A percentile compares a stretch with the other conserved stretches of the same genome.
Conservation (phyloP, 1,140 invertebrate species). For the Orius insidiosus region DNA sequence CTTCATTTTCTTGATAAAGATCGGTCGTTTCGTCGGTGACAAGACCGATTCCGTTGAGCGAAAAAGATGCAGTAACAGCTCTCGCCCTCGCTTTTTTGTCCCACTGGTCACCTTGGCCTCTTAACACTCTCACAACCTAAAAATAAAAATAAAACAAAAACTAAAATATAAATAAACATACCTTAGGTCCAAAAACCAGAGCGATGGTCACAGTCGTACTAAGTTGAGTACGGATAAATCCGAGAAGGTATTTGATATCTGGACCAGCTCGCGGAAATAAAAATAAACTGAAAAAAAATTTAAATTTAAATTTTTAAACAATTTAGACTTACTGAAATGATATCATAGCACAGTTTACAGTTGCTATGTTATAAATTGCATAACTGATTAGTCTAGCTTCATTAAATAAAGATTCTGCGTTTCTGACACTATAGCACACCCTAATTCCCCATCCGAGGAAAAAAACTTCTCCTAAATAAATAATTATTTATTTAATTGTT, state of each 20-base stretch:
- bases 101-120: slow-evolving; percentile 72
- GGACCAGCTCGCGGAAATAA: slow-evolving; percentile 70
- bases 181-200: slow-evolving; percentile 74
- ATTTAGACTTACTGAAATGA: slow-evolving; percentile 65
- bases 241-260: slow-evolving; percentile 73
- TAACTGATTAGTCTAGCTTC: slow-evolving; percentile 81
- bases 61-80: slow-evolving; percentile 67
- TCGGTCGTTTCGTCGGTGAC: slow-evolving; percentile 64
- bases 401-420: slow-evolving; percentile 81
- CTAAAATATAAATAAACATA: slow-evolving; percentile 28
- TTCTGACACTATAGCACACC: slow-evolving; percentile 77
- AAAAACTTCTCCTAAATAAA: slow-evolving; percentile 61
- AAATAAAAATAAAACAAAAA: neutral
- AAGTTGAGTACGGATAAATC: slow-evolving; percentile 69
- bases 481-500: neutral
- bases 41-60: slow-evolving; percentile 63
- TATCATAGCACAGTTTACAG: slow-evolving; percentile 78
- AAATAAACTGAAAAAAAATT: slow-evolving; percentile 46
- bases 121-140: slow-evolving; percentile 54
- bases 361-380: slow-evolving; percentile 84
- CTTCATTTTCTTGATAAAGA: slow-evolving; percentile 75
- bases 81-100: slow-evolving; percentile 58
- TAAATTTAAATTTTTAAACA: neutral
- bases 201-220: slow-evolving; percentile 70
- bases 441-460: slow-evolving; percentile 80